phyloP scores from a whole-genome alignment of 2,113 vertebrate species.

The Acanthochromis polyacanthus region DNA sequence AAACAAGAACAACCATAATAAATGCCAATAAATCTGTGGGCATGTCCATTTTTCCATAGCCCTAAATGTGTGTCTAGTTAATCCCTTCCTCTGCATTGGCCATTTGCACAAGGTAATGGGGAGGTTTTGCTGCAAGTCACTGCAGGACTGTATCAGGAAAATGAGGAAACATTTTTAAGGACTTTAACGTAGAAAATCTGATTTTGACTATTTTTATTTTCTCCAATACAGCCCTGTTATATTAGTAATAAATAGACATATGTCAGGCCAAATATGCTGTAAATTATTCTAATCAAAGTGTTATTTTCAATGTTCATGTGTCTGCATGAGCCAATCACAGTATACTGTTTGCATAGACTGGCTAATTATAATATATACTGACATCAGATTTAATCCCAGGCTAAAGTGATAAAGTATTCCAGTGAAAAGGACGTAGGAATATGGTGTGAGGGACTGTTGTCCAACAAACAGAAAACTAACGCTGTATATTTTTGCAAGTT shows the following conservation, averaged over 20 bases:
- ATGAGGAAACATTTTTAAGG: constrained; percentile 21
- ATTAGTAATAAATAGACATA: not conserved
- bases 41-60: constrained; percentile 66
- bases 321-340: constrained; percentile 15
- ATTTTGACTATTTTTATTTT: not conserved
- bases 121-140: constrained; percentile 36
- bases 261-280: constrained; percentile 4
- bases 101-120: constrained; percentile 68
- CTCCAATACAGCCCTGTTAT: not conserved
- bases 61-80: constrained; percentile 74
- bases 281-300: constrained; percentile 8
- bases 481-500: not conserved
- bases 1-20: constrained; percentile 79
- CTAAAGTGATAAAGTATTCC: not conserved
- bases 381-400: constrained; percentile 4
- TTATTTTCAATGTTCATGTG: not conserved
- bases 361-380: constrained; percentile 22
- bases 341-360: constrained; percentile 1
- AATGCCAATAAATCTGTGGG: constrained; percentile 75
- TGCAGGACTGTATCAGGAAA: constrained; percentile 21
- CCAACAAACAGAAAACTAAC: constrained; percentile 5
- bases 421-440: not conserved
- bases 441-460: too few species aligned
- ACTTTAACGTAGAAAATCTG: not conserved
- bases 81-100: constrained; percentile 62